These are phyloP conservation scores for Stratiomys singularior DNA, from an alignment of 2,888 invertebrate genomes.

Conservation along the genomic window DNA sequence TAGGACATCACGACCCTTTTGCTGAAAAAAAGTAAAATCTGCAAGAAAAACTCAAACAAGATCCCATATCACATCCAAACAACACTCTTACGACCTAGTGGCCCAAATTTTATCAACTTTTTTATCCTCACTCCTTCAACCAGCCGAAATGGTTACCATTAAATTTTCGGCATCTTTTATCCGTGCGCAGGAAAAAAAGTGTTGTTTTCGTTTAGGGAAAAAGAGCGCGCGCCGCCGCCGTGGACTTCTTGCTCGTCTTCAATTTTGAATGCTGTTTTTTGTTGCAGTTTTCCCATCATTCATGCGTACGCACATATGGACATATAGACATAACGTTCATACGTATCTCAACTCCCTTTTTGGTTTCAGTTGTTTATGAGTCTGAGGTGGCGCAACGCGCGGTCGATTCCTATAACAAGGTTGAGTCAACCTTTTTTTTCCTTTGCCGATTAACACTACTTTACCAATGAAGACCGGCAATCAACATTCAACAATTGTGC, in stretches of 20 bases:
- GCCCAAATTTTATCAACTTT: neutral
- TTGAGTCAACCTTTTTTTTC: neutral
- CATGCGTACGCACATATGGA: no score
- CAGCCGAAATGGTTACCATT: constrained; percentile 1
- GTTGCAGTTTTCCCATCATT: constrained; percentile 35
- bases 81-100: constrained; percentile 5
- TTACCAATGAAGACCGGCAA: neutral
- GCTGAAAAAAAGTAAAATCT: no score
- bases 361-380: neutral
- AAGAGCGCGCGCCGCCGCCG: constrained; percentile 1
- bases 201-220: constrained; percentile 33
- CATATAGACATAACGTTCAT: neutral
- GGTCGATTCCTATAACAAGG: constrained; percentile 3
- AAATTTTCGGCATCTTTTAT: constrained; percentile 34
- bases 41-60: no score
- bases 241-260: constrained; percentile 40
- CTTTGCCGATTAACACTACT: constrained; percentile 17
- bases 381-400: neutral
- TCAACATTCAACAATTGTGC: constrained; percentile 28
- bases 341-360: neutral
- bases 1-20: no score
- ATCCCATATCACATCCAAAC: no score
- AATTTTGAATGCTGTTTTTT: constrained; percentile 28
- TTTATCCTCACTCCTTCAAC: neutral
- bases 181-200: constrained; percentile 25